Evolutionary conservation across 2,888 invertebrate genomes (phyloP).

Genomic region (Alsophila aescularia): DNA sequence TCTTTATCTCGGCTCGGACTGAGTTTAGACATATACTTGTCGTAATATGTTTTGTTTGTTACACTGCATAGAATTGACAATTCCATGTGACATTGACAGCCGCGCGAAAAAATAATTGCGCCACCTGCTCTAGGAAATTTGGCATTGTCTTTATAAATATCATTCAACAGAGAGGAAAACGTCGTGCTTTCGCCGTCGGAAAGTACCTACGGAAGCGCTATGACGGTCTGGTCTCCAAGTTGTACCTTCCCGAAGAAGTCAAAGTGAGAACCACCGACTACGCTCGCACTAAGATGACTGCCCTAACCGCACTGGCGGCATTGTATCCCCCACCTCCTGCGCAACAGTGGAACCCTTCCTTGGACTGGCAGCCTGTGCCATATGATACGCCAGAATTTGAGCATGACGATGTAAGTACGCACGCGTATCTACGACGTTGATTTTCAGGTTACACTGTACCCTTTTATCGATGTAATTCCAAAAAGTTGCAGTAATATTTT

Average conservation of each 20-base stretch:
- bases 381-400: slow-evolving; percentile 62
- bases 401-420: slow-evolving; percentile 70
- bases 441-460: too few relatives aligned
- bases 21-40: too few relatives aligned
- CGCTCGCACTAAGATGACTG: slow-evolving; percentile 90
- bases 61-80: too few relatives aligned
- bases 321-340: slow-evolving; percentile 85
- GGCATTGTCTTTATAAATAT: neutral
- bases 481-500: too few relatives aligned
- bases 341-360: slow-evolving; percentile 82
- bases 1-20: too few relatives aligned
- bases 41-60: too few relatives aligned
- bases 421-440: too few relatives aligned
- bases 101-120: too few relatives aligned
- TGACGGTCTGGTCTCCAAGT: slow-evolving; percentile 66
- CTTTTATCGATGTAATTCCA: too few relatives aligned
- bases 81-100: too few relatives aligned
- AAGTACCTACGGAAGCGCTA: slow-evolving; percentile 74
- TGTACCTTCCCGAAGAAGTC: slow-evolving; percentile 79
- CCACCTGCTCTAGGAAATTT: too few relatives aligned
- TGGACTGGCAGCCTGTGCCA: slow-evolving; percentile 89
- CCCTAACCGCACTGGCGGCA: slow-evolving; percentile 87
- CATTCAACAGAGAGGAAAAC: slow-evolving; percentile 77
- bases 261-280: slow-evolving; percentile 86
- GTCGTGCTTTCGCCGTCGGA: slow-evolving; percentile 77